Conservation (phyloP, 2,888 invertebrate species). For the Dasypogon diadema region DNA sequence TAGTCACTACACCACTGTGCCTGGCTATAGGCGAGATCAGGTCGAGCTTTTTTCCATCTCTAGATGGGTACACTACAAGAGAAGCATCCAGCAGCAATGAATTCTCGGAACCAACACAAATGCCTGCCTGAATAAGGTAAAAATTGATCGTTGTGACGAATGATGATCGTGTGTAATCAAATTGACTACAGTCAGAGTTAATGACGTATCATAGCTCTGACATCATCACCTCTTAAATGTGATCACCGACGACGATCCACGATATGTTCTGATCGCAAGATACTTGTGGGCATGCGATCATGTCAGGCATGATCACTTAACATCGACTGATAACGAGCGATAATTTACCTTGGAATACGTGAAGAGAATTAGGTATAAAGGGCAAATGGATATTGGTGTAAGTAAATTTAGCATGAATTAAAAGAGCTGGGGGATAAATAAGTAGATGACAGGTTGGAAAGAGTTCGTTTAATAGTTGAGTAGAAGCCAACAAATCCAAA, state of each 20-base stretch:
- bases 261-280: not conserved
- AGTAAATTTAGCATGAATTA: conserved; percentile 13
- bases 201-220: conserved; percentile 32
- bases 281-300: not conserved
- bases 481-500: too few species aligned
- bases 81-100: not conserved
- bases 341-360: too few species aligned
- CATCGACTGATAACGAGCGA: not conserved
- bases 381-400: too few species aligned
- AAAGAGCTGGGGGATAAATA: too few species aligned
- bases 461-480: too few species aligned
- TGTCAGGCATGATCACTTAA: not conserved
- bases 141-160: conserved; percentile 1
- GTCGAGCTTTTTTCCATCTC: conserved; percentile 1
- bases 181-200: not conserved
- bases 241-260: conserved; percentile 15
- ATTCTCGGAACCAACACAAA: not conserved
- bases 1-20: not conserved
- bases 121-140: conserved; percentile 7
- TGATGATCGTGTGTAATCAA: too few species aligned
- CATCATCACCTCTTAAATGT: conserved; percentile 12
- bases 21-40: too few species aligned
- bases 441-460: too few species aligned
- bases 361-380: too few species aligned
- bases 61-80: not conserved